Conservation (phyloP, 2,888 invertebrate genomes). For the Conistra vaccinii region DNA sequence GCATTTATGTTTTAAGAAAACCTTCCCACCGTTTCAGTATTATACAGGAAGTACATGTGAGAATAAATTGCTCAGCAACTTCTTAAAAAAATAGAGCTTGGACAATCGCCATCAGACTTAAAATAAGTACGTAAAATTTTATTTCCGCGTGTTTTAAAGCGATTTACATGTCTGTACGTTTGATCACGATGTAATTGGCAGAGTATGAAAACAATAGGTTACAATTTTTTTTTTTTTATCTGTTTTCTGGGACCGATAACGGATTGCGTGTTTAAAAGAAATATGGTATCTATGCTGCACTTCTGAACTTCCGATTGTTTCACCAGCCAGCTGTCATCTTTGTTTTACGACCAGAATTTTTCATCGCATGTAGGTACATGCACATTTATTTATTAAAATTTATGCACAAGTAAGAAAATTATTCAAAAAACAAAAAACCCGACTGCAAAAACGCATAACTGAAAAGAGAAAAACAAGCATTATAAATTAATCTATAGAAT, state of each 20-base stretch:
- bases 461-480: too few species aligned
- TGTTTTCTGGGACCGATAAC: neutral
- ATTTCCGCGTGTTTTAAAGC: conserved; percentile 53
- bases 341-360: neutral
- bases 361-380: too few species aligned
- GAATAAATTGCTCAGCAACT: conserved; percentile 32
- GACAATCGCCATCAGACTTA: conserved; percentile 60
- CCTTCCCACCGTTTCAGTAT: neutral
- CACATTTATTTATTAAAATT: too few species aligned
- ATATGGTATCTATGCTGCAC: neutral
- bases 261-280: neutral
- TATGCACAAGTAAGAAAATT: too few species aligned
- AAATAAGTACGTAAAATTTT: conserved; percentile 49
- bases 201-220: neutral
- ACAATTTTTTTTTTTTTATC: neutral
- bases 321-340: neutral
- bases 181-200: conserved; percentile 28
- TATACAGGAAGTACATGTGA: neutral
- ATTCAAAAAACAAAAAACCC: too few species aligned
- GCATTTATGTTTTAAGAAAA: too few species aligned
- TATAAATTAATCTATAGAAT: too few species aligned
- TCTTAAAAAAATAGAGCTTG: conserved; percentile 55
- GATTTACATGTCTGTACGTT: conserved; percentile 17
- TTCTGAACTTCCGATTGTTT: neutral
- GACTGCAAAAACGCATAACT: too few species aligned